phyloP scores from a whole-genome alignment of 2,888 invertebrate species.

The Lithophane socia region DNA sequence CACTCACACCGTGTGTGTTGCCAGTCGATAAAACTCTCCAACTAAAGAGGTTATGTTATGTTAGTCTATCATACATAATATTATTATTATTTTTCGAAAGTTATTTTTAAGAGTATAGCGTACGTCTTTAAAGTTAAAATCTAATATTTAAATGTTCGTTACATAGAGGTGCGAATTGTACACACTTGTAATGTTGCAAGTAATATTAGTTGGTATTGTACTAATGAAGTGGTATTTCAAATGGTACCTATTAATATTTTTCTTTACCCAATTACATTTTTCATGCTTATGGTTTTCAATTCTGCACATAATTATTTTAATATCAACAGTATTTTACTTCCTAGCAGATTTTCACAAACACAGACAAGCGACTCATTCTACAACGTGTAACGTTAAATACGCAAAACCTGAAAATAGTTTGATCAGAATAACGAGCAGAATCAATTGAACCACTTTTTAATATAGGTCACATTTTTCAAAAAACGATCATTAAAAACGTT shows the following conservation, averaged over 20 bases:
- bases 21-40: conserved; percentile 68
- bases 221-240: background rate
- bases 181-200: conserved; percentile 59
- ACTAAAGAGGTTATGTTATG: conserved; percentile 42
- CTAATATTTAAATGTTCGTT: conserved; percentile 75
- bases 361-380: background rate
- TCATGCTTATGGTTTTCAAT: background rate
- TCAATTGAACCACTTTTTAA: no score
- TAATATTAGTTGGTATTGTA: background rate
- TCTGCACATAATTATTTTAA: background rate
- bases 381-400: no score
- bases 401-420: no score
- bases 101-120: conserved; percentile 61
- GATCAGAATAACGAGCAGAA: no score
- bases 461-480: no score
- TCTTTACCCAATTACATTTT: background rate
- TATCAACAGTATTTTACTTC: no score
- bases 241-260: background rate
- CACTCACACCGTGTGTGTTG: conserved; percentile 81
- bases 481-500: no score
- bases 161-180: conserved; percentile 44
- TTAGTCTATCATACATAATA: conserved; percentile 55
- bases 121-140: conserved; percentile 71
- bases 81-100: conserved; percentile 53
- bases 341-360: background rate